Conservation (phyloP, 2,797 vertebrate species). For the Lates japonicus region DNA sequence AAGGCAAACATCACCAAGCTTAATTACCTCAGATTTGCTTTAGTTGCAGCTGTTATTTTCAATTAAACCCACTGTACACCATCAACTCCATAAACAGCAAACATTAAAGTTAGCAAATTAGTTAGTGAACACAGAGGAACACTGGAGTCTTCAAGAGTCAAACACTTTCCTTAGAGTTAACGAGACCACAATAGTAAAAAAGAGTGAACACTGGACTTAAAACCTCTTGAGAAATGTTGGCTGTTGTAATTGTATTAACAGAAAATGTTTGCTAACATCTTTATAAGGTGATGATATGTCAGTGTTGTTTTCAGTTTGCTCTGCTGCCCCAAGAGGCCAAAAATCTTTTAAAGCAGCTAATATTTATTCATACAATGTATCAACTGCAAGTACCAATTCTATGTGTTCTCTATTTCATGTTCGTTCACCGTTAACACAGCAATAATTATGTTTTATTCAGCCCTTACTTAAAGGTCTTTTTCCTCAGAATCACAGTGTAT, state of each 20-base stretch:
- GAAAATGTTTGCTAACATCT: conserved; percentile 1
- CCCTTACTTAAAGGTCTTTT: neutral
- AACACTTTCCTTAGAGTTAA: neutral
- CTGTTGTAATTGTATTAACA: conserved; percentile 11
- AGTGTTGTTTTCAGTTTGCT: neutral
- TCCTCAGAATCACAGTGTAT: neutral
- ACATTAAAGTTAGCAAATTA: neutral
- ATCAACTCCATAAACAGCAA: neutral
- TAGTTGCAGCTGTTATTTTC: neutral
- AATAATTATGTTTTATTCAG: neutral
- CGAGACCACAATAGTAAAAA: neutral
- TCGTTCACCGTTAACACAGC: neutral
- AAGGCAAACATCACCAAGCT: no score
- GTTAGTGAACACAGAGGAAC: neutral
- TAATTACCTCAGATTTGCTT: neutral
- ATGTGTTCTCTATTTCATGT: no score
- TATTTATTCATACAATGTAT: no score
- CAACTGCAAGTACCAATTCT: no score
- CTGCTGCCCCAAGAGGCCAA: neutral
- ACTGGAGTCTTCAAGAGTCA: neutral
- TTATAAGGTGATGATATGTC: conserved; percentile 1
- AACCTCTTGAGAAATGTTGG: neutral
- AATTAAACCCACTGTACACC: neutral
- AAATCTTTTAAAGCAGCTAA: neutral
- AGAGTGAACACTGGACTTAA: neutral